Evolutionary conservation across 64 coral and sea anemone genomes (phyloP).

Genomic region (Pachyseris speciosa): DNA sequence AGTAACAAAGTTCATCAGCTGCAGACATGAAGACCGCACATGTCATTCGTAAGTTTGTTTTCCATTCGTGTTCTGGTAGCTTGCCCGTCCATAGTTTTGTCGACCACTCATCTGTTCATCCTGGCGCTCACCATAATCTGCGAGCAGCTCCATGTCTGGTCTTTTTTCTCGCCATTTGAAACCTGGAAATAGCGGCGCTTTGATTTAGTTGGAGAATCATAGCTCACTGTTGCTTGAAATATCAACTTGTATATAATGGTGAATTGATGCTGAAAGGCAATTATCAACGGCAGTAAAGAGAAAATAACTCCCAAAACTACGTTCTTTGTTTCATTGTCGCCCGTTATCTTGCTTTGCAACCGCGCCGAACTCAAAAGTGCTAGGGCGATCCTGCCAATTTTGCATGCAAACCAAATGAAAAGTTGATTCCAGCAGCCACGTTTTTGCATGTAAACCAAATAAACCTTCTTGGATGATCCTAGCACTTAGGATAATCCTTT

Average conservation of each 20-base stretch:
- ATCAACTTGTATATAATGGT: neutral
- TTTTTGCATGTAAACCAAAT: neutral
- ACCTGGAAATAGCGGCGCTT: neutral
- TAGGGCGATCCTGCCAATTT: too few species aligned
- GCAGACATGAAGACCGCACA: neutral
- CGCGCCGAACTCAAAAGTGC: neutral
- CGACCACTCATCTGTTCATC: neutral
- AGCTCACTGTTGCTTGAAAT: neutral
- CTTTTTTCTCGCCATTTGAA: neutral
- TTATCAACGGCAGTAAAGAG: neutral
- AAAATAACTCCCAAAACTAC: neutral
- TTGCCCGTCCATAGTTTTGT: neutral
- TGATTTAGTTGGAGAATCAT: neutral
- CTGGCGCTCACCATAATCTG: slow-evolving; percentile 6
- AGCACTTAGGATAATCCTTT: neutral
- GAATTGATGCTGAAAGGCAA: neutral
- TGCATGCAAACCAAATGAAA: neutral
- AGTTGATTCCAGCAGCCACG: neutral
- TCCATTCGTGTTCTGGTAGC: slow-evolving; percentile 11
- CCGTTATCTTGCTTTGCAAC: neutral
- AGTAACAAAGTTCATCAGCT: neutral
- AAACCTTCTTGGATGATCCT: neutral
- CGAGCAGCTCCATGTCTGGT: neutral
- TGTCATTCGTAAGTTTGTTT: slow-evolving; percentile 39
- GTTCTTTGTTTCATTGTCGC: neutral